Evolutionary conservation across 2,797 vertebrate species (phyloP), one percentile per base, ranked within the genome.

Genomic region (Hippopotamyrus pictus): DNA sequence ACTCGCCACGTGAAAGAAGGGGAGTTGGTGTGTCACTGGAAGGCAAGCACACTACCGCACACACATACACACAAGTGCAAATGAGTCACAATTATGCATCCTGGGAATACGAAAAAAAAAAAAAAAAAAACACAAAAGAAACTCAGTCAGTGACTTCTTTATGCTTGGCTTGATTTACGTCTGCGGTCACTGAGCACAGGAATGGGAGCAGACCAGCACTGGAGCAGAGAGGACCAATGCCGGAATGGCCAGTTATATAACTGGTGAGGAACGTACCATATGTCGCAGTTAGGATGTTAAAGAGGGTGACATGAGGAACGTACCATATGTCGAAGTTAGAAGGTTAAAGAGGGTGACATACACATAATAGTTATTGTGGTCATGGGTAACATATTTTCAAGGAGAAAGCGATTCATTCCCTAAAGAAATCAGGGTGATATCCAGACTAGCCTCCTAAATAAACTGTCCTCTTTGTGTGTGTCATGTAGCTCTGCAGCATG

Each of bases 261-360:
- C 94, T 46, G 5, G 88, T 92, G 92, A 93, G 95, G 93, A 95
- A 96, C 95, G 94, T 94, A 94, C 94, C 92, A 93, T 95, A 93
- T 95, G 94, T 94, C 94, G 94, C 91, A 93, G 93, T 91, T 93
- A 90, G 92, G 94, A 94, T 95, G 96, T 94, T 94, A 95, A 91
- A 92, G 91, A 92, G 94, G 91, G 91, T 93, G 91, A 95, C 92
- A 95, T 91, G 92, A 93, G 95, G 93, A 95, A 95, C 95, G 94
- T 94, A 94, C 94, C 92, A 93, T 95, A 93, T 95, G 94, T 94
- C 94, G 94, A 91, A 93, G 93, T 91, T 93, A 90, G 92, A 95
- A 95, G 95, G 96, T 94, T 94, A 95, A 91, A 92, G 91, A 91
- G 94, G 91, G 91, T 93, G 91, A 95, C 92, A 95, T 91, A 92